phyloP scores from a whole-genome alignment of 2,797 vertebrate species.

The Lutjanus argentimaculatus region DNA sequence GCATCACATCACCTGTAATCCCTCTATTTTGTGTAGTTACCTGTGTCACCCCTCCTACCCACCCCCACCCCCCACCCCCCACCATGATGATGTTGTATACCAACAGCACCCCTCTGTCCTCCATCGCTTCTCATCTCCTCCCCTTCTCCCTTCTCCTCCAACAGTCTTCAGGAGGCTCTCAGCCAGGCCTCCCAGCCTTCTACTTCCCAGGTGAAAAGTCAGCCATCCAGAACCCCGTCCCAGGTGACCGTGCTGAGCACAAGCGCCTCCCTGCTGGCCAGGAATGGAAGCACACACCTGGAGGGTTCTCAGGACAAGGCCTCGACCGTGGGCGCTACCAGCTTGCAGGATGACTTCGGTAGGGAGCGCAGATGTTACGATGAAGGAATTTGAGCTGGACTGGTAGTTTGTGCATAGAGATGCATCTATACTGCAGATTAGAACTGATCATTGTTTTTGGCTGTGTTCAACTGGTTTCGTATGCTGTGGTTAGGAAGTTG shows the following conservation, averaged over 20 bases:
- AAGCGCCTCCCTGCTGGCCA: slow-evolving; percentile 99
- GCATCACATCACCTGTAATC: slow-evolving; percentile 19
- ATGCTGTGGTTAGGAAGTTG: slow-evolving; percentile 1
- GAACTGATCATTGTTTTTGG: slow-evolving; percentile 7
- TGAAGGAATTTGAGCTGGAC: not conserved
- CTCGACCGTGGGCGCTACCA: slow-evolving; percentile 94
- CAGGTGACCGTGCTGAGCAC: slow-evolving; percentile 97
- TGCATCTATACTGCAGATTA: slow-evolving; percentile 3
- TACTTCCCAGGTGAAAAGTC: slow-evolving; percentile 92
- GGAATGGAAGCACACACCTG: slow-evolving; percentile 98
- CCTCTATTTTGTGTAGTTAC: slow-evolving; percentile 3
- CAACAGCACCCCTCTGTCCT: slow-evolving; percentile 52
- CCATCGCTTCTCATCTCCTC: slow-evolving; percentile 56
- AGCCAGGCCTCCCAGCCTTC: slow-evolving; percentile 95
- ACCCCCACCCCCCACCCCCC: slow-evolving; percentile 1
- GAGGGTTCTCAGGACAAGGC: slow-evolving; percentile 97
- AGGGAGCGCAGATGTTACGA: slow-evolving; percentile 43
- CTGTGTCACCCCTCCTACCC: slow-evolving; percentile 21
- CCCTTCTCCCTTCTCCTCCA: slow-evolving; percentile 79
- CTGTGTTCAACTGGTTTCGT: slow-evolving; percentile 9
- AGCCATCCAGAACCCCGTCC: slow-evolving; percentile 94
- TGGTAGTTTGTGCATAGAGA: slow-evolving; percentile 1
- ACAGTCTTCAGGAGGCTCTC: slow-evolving; percentile 99
- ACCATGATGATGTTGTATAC: slow-evolving; percentile 39
- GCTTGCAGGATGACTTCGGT: slow-evolving; percentile 98